Evolutionary conservation across 2,888 invertebrate species (phyloP).

Genomic region (Caenorhabditis plicata): DNA sequence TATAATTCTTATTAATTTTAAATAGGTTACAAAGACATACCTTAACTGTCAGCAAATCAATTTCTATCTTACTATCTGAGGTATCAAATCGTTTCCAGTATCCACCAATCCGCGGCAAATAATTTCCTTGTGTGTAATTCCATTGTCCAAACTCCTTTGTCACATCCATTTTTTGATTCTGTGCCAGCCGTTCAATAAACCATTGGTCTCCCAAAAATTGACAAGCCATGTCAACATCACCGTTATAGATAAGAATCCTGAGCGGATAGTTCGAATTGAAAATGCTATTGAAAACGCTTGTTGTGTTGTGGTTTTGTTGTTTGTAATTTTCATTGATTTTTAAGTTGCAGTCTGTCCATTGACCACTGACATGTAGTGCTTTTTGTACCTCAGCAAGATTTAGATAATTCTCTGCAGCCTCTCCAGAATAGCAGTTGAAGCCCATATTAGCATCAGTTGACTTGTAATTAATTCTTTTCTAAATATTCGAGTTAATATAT

Average conservation of each 20-base stretch:
- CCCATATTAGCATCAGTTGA: constrained; percentile 50
- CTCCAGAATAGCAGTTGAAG: constrained; percentile 50
- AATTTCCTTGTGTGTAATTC: constrained; percentile 48
- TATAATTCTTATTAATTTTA: constrained; percentile 73
- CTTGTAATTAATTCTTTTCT: constrained; percentile 46
- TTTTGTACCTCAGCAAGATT: constrained; percentile 37
- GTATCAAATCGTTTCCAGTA: constrained; percentile 52
- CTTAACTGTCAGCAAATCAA: constrained; percentile 51
- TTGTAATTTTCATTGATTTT: constrained; percentile 54
- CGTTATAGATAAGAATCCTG: constrained; percentile 54
- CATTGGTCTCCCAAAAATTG: constrained; percentile 59
- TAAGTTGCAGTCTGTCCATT: constrained; percentile 49
- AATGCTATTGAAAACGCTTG: constrained; percentile 48
- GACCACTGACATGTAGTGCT: constrained; percentile 41
- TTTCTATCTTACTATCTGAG: constrained; percentile 29
- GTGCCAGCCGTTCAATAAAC: constrained; percentile 56
- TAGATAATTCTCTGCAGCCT: constrained; percentile 39
- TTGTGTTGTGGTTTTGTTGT: constrained; percentile 57
- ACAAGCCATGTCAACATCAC: constrained; percentile 61
- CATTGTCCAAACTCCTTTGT: constrained; percentile 33
- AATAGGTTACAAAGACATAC: constrained; percentile 69
- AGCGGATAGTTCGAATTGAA: constrained; percentile 26
- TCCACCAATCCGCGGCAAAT: constrained; percentile 48
- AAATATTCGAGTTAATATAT: constrained; percentile 2
- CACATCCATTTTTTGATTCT: constrained; percentile 25